Evolutionary conservation across 2,113 vertebrate species (phyloP).

Genomic region (Tichodroma muraria): DNA sequence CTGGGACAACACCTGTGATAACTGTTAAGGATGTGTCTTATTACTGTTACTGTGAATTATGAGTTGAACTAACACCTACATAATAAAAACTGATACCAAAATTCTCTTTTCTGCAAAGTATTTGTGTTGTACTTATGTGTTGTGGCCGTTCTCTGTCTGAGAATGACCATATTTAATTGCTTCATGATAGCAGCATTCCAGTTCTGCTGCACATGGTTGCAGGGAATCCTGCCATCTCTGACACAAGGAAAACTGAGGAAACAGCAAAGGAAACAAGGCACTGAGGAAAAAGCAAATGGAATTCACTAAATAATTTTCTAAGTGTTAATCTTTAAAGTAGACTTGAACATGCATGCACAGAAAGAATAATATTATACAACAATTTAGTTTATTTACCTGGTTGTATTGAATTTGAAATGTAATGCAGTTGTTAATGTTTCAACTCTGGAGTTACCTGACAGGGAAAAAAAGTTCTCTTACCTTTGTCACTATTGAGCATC

Average conservation of each 20-base stretch:
- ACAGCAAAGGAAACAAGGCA: neutral
- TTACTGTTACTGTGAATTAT: too few relatives aligned
- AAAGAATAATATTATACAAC: neutral
- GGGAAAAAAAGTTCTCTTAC: neutral
- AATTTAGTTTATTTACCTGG: neutral
- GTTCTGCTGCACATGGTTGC: accelerated
- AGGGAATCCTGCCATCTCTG: neutral
- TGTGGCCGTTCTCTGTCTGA: neutral
- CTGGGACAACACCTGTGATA: neutral
- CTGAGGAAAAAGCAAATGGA: neutral
- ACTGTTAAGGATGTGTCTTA: neutral
- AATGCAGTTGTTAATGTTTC: neutral
- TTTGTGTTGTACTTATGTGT: neutral
- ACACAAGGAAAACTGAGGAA: neutral
- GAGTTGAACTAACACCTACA: neutral
- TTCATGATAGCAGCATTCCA: neutral
- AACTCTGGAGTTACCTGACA: neutral
- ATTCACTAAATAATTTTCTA: neutral
- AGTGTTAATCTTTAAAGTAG: neutral
- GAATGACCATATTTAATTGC: neutral
- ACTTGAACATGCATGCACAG: neutral
- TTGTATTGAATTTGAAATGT: neutral
- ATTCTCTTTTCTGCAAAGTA: neutral
- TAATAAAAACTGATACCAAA: neutral
- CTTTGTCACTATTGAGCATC: neutral